Evolutionary conservation across 2,888 invertebrate genomes (phyloP), one percentile per base, ranked within the genome.

Genomic region (Limnephilus rhombicus): DNA sequence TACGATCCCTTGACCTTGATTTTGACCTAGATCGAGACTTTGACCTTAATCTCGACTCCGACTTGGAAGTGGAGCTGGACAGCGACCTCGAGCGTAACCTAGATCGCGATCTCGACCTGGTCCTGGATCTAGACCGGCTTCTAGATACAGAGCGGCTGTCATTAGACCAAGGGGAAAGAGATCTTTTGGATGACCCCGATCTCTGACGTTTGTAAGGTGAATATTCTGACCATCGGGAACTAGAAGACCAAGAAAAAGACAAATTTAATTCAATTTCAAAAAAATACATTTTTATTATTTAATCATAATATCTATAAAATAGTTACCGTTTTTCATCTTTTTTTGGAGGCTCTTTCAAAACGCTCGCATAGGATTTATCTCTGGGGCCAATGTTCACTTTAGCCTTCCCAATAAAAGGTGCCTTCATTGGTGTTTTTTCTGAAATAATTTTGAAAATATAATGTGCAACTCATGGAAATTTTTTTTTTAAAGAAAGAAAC

Each of bases 11-110:
- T 2, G 95, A 93, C n/a, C 89, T 82, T 81, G 92, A 83, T 90
- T 68, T 68, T 34, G 95, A 95, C 4, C 94, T 94, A 0, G 95
- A 95, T 29, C 94, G 94, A 9, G 94, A 94, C 93, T 94, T 94
- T 2, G 95, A 93, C 24, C 89, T 82, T 90, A 45, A 41, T n/a
- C 92, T 89, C 53, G 93, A 93, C 34, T 94, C 94, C 53, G 94
- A 94, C 18, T 94, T 94, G 0, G 95, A 95, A 87, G 94, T 94
- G 11, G 95, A 95, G 29, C 49, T 81, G 34, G 89, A 89, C 13
- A 12, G 12, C 15, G 80, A 53, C n/a, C 92, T 89, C 18, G 93
- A 93, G 18, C 95, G 94, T 49, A 94, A 94, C 24, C 94, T 94
- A 0, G 95, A 95, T 86, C 94, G 94, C 11, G 95, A 95, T 92